These are phyloP conservation scores for Andrena marginata DNA, from an alignment of 2,888 invertebrate species.

Conservation along the genomic window DNA sequence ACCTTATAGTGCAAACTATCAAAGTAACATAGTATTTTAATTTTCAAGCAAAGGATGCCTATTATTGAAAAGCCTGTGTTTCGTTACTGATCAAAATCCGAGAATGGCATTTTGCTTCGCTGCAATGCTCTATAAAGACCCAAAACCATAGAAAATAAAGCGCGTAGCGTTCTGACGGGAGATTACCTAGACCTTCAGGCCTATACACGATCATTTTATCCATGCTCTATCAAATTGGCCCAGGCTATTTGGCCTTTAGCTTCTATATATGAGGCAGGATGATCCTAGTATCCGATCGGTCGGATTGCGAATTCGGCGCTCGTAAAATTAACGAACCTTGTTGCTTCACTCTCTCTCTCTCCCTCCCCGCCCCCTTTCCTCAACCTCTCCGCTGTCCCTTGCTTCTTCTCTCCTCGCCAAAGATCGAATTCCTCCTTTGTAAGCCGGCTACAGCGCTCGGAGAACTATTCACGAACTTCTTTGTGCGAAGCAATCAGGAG, in stretches of 20 bases:
- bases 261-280: conserved; percentile 52
- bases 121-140: background rate
- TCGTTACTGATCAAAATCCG: too few species aligned
- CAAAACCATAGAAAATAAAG: background rate
- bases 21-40: too few species aligned
- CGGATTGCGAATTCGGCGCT: conserved; percentile 78
- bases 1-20: too few species aligned
- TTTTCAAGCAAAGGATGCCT: too few species aligned
- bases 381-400: conserved; percentile 50
- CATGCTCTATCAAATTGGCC: conserved; percentile 42
- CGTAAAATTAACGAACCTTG: conserved; percentile 79
- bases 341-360: conserved; percentile 38
- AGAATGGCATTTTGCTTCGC: background rate
- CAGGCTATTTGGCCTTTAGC: conserved; percentile 74
- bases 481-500: conserved; percentile 64
- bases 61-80: too few species aligned
- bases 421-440: conserved; percentile 71
- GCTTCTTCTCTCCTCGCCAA: conserved; percentile 59
- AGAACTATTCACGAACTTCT: conserved; percentile 73
- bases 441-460: conserved; percentile 55
- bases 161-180: background rate
- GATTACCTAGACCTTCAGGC: conserved; percentile 3
- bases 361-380: background rate
- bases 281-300: conserved; percentile 74
- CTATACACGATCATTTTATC: conserved; percentile 11